phyloP scores from a whole-genome alignment of 2,113 vertebrate species.

The Poecile atricapillus region DNA sequence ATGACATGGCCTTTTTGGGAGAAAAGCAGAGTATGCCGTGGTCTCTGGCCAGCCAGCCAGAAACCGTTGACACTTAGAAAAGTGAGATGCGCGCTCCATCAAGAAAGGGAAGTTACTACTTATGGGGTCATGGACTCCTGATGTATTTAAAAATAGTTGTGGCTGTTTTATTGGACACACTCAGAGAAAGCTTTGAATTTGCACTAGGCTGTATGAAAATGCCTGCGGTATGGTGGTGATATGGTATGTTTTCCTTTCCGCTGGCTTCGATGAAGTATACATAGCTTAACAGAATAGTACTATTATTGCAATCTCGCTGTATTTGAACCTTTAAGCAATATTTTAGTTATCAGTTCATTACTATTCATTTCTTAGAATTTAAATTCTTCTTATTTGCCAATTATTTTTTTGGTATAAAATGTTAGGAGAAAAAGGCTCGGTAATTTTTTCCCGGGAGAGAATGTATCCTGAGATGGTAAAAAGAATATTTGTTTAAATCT shows the following conservation, averaged over 20 bases:
- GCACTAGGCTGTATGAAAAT: slow-evolving; percentile 77
- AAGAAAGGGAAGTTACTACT: slow-evolving; percentile 79
- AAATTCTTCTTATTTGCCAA: slow-evolving; percentile 47
- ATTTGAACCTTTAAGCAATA: slow-evolving; percentile 53
- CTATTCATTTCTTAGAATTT: slow-evolving; percentile 46
- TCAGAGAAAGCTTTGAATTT: slow-evolving; percentile 77
- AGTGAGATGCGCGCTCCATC: slow-evolving; percentile 78
- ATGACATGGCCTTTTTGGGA: slow-evolving; percentile 89
- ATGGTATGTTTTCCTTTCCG: slow-evolving; percentile 68
- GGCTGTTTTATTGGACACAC: slow-evolving; percentile 78
- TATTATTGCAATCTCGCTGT: slow-evolving; percentile 32
- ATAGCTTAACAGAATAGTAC: slow-evolving; percentile 36
- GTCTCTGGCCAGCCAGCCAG: slow-evolving; percentile 83
- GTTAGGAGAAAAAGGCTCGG: not conserved
- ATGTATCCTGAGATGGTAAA: not conserved
- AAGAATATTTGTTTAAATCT: slow-evolving; percentile 12
- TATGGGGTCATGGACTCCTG: slow-evolving; percentile 80
- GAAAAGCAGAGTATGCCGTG: slow-evolving; percentile 69
- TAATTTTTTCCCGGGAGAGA: slow-evolving; percentile 48
- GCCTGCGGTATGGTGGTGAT: slow-evolving; percentile 81
- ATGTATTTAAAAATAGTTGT: slow-evolving; percentile 84
- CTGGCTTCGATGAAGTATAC: slow-evolving; percentile 52
- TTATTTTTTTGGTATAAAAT: slow-evolving; percentile 52
- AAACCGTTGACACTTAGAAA: slow-evolving; percentile 85
- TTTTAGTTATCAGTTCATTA: slow-evolving; percentile 55